Percentiles rank a stretch among this genome's conserved stretches.
Evolutionary conservation across 2,797 vertebrate genomes (phyloP).

Genomic region (Enteromius paludinosus): DNA sequence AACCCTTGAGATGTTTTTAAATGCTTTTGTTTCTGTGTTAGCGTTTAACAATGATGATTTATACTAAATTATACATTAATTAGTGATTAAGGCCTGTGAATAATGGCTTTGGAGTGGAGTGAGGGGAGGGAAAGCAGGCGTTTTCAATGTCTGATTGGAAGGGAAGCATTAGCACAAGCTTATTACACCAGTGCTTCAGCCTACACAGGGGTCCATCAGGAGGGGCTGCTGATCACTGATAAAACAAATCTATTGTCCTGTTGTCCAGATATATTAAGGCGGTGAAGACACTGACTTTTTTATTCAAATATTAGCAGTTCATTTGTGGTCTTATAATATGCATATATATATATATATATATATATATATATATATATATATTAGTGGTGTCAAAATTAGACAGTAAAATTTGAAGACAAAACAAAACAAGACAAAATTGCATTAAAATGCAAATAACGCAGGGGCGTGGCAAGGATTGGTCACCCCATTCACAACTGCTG

Average conservation of each 20-base stretch:
- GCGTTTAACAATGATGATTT: constrained; percentile 5
- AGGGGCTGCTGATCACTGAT: constrained; percentile 29
- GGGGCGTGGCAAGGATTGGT: too few relatives aligned
- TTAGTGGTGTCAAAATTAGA: too few relatives aligned
- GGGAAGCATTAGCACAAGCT: constrained; percentile 49
- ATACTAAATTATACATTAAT: constrained; percentile 39
- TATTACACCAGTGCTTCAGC: constrained; percentile 41
- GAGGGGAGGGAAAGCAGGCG: constrained; percentile 17
- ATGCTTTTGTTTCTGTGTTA: constrained; percentile 20
- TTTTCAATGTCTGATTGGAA: constrained; percentile 44
- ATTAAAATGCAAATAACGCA: too few relatives aligned
- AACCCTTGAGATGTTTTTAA: not conserved
- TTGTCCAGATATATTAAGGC: not conserved
- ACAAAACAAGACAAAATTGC: too few relatives aligned
- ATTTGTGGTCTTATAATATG: not conserved
- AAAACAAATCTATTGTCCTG: constrained; percentile 31
- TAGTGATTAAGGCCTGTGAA: constrained; percentile 29
- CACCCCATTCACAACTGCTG: too few relatives aligned
- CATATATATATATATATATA: too few relatives aligned
- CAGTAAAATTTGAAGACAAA: too few relatives aligned
- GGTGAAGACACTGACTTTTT: not conserved
- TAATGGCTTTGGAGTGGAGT: constrained; percentile 32
- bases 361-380: not conserved
- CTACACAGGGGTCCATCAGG: not conserved
- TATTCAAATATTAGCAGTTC: not conserved